Evolutionary conservation across 2,888 invertebrate genomes (phyloP), one percentile per base, ranked within the genome.

Genomic region (Ecdyonurus torrentis): DNA sequence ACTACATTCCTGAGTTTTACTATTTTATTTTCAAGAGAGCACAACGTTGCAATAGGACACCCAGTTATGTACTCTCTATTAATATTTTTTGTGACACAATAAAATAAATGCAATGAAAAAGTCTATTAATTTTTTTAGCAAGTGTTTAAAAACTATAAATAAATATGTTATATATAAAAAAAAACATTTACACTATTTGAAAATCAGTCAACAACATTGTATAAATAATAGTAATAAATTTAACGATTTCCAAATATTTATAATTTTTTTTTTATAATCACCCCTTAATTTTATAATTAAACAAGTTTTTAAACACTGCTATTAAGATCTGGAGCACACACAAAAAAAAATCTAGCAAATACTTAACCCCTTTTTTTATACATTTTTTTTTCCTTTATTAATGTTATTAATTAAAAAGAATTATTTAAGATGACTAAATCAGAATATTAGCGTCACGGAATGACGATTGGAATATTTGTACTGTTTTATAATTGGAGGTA

Each of bases 361-460:
- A 37, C 15, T 37, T 37, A 37, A 37, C 15, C 37, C n/a, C n/a
- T n/a, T n/a, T n/a, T n/a, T 37, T 37, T 37, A 37, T 37, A 37
- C 15, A 10, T 37, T 37, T 37, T 15, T 37, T 37, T 37, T 37
- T 37, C 37, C 15, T 37, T 37, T 37, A 5, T 37, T 37, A 37
- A 37, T 10, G 37, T 15, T 10, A 37, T 37, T 37, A 37, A n/a
- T n/a, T n/a, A 37, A 37, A 37, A 37, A 37, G 5, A 15, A 15
- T 20, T n/a, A 55, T 55, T 55, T n/a, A 55, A 18, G 55, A 55
- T 55, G 55, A 55, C 55, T 55, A 55, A 55, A 7, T 55, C 55
- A 55, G 55, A 55, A 22, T 55, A n/a, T 55, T 55, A 55, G n/a
- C 55, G 55, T 55, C 55, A 55, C 19, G 55, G 55, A 55, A 7